Evolutionary conservation across 2,888 invertebrate species (phyloP).

Genomic region (Morpho helenor): DNA sequence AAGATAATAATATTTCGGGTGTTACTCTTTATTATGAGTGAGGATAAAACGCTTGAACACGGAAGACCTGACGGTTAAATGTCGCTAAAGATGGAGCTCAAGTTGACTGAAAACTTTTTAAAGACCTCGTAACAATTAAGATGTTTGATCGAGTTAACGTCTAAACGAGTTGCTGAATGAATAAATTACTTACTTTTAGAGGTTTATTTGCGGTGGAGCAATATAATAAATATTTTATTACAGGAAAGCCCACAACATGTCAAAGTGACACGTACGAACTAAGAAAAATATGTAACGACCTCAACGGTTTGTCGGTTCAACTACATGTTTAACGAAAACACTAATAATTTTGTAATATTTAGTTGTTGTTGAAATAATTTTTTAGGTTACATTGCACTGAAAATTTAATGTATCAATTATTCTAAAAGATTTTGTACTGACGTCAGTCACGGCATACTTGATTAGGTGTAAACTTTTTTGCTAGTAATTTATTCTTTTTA

Average conservation of each 20-base stretch:
- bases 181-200: conserved; percentile 49
- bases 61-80: no score
- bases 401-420: conserved; percentile 35
- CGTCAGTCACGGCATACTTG: conserved; percentile 39
- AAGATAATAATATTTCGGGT: no score
- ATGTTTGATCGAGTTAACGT: conserved; percentile 10
- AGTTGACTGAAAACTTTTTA: no score
- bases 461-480: conserved; percentile 24
- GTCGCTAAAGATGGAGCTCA: no score
- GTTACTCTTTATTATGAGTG: no score
- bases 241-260: conserved; percentile 61
- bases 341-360: conserved; percentile 27
- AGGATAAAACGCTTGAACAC: no score
- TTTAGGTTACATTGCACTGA: conserved; percentile 37
- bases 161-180: conserved; percentile 23
- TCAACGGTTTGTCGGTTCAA: conserved; percentile 37
- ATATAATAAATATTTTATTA: conserved; percentile 60
- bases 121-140: background rate
- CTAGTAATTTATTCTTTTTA: background rate
- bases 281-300: conserved; percentile 53
- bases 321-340: conserved; percentile 19
- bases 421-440: conserved; percentile 30
- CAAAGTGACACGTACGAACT: conserved; percentile 63
- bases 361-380: conserved; percentile 16
- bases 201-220: conserved; percentile 41